A percentile compares a stretch with the other conserved stretches of the same genome.
Evolutionary conservation across 2,888 invertebrate genomes (phyloP).

Genomic region (Auanema sp.): DNA sequence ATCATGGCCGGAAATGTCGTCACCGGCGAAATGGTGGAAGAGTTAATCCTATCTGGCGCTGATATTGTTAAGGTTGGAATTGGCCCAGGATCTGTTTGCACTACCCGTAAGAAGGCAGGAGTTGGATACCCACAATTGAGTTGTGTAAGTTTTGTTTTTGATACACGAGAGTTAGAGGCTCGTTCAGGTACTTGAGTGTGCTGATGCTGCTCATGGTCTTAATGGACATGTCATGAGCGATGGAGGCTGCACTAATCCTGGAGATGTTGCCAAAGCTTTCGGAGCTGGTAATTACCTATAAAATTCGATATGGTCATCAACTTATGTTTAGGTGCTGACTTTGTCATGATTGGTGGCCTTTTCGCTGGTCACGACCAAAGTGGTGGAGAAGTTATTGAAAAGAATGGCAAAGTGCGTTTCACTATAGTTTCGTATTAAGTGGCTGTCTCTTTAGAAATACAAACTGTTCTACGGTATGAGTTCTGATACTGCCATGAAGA

Average conservation of each 20-base stretch:
- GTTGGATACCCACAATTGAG: slow-evolving; percentile 78
- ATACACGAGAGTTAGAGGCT: slow-evolving; percentile 66
- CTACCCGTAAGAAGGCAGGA: slow-evolving; percentile 87
- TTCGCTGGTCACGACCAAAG: slow-evolving; percentile 86
- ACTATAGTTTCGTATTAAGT: background rate
- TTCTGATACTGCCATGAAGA: slow-evolving; percentile 84
- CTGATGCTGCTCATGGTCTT: slow-evolving; percentile 89
- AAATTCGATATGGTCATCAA: too few relatives aligned
- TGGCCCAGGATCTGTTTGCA: slow-evolving; percentile 87
- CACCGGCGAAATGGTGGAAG: slow-evolving; percentile 93
- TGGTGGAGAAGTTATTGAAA: slow-evolving; percentile 78
- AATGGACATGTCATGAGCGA: slow-evolving; percentile 93
- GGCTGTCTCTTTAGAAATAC: slow-evolving; percentile 68
- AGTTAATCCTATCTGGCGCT: slow-evolving; percentile 86
- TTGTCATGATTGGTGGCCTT: slow-evolving; percentile 90
- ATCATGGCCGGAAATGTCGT: slow-evolving; percentile 94
- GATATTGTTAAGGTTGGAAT: slow-evolving; percentile 88
- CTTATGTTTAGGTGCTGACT: slow-evolving; percentile 74
- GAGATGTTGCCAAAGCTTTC: slow-evolving; percentile 86
- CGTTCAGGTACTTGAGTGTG: slow-evolving; percentile 88
- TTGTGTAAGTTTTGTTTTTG: slow-evolving; percentile 72
- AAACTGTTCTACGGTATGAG: slow-evolving; percentile 92
- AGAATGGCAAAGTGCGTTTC: slow-evolving; percentile 34
- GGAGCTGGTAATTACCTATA: slow-evolving; percentile 75
- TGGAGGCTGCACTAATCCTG: slow-evolving; percentile 88